Base-by-base conservation (phyloP, 1,140 invertebrate genomes). In the Harlomillsia oculata region DNA sequence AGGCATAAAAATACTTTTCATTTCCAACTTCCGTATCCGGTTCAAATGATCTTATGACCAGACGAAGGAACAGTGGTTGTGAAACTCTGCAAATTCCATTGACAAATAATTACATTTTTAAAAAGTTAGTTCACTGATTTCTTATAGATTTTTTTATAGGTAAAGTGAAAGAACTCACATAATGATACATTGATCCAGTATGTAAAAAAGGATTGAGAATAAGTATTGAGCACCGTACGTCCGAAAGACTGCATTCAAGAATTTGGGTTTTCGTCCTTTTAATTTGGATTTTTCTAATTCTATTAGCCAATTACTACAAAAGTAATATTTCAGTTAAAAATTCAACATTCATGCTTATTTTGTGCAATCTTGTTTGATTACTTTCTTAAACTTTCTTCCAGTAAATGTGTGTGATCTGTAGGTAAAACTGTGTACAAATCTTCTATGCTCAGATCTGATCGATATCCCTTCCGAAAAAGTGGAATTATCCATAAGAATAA, bases 161-260 rank as follows among this genome's bases (percentile, higher is more conserved):
- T 51, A 16, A 39, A 16, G 14, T 9, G 13, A 28, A 28, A 16
- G 16, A 5, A 29, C 28, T 53, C 39, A 59, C 56, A 48, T 18
- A 9, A 60, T 0, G n/a, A 54, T 52, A 6, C 57, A 60, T 43
- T 54, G 34, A 28, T 49, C 39, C 6, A 60, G 13, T 14, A 20
- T 25, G 5, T 30, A 26, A 21, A 44, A 13, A n/a, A 49, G 0
- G 5, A 16, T 32, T 5, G 23, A 18, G 1, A 52, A 16, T 1
- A 75, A n/a, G 41, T 72, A 77, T n/a, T n/a, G n/a, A n/a, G n/a
- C n/a, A n/a, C n/a, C n/a, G 59, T 78, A 78, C 8, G 72, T 69
- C 29, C 67, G 73, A 0, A 71, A 20, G 4, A 79, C 52, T 1
- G 74, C 75, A 55, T 59, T 72, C 1, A 59, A 58, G 4, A 78